phyloP scores from a whole-genome alignment of 2,888 invertebrate species.

The Empis livida region DNA sequence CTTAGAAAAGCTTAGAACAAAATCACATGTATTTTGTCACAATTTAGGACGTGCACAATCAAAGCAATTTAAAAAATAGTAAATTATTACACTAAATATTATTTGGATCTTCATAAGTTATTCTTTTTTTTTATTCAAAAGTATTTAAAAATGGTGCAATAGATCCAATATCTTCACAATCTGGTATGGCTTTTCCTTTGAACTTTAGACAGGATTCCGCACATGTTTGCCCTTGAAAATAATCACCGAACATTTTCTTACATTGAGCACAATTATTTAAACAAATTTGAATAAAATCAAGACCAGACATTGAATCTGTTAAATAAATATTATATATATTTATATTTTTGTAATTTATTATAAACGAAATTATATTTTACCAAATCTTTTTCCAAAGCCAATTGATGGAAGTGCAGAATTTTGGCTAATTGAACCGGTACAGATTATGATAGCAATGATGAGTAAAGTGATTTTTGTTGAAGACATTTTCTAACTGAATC shows the following conservation, averaged over 20 bases:
- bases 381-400: conserved; percentile 30
- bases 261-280: conserved; percentile 82
- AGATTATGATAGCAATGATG: too few relatives aligned
- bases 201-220: conserved; percentile 74
- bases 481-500: too few relatives aligned
- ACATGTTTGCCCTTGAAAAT: conserved; percentile 76
- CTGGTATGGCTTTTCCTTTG: conserved; percentile 71
- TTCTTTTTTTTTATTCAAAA: too few relatives aligned
- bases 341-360: not conserved
- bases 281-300: conserved; percentile 53
- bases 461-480: too few relatives aligned
- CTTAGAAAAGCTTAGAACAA: too few relatives aligned
- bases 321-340: conserved; percentile 1
- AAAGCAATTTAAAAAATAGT: too few relatives aligned
- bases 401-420: conserved; percentile 22
- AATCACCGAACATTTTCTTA: conserved; percentile 75
- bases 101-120: too few relatives aligned
- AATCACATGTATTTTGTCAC: too few relatives aligned
- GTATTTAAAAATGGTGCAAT: conserved; percentile 65
- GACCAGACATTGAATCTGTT: conserved; percentile 32
- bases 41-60: too few relatives aligned
- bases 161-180: conserved; percentile 70
- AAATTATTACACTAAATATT: too few relatives aligned
- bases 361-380: conserved; percentile 15
- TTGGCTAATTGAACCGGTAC: too few relatives aligned